Base-by-base conservation (phyloP, 2,888 invertebrate species). In the Drosophila planitibia region DNA sequence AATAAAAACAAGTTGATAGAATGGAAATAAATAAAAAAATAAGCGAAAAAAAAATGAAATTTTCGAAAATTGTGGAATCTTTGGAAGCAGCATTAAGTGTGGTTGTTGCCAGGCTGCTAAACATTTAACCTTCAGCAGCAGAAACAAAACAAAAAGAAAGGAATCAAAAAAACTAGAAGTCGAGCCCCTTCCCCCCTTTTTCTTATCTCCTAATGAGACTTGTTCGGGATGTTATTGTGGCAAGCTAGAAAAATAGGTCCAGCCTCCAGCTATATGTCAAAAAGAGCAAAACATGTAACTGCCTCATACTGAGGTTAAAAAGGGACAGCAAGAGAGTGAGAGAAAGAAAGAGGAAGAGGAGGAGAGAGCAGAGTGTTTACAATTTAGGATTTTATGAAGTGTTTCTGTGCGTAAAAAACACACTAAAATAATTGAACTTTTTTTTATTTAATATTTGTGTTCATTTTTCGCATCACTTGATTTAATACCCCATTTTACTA, bases 1-100 rank as follows among this genome's bases (percentile, higher is more conserved):
- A 61, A 64, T 30, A 62, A 75, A 87, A 77, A 77, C 76, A 87
- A 77, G 85, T 76, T 87, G 82, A 90, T 84, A 77, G 82, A 89
- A 65, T 37, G 33, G 52, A 44, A 22, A 12, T 44, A 6, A 47
- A 39, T 39, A 53, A 53, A 67, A 62, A 70, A 54, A 58, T 28
- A 14, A 0, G 58, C 58, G 22, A 25, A 47, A 6, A 63, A 54
- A 55, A 65, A 55, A 61, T 44, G 22, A 68, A 59, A 57, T 61
- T 68, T 65, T 70, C 53, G 55, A 82, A 83, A 32, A 68, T 59
- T 63, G 58, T 79, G 68, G 65, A 81, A 81, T 25, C 49, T 72
- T 54, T 51, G 52, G 33, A 52, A 57, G 39, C 74, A 67, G 25
- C 35, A 49, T 22, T 33, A n/a, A 12, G 3, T 52, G 54, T 3